A percentile compares a stretch with the other conserved stretches of the same genome.
phyloP scores from a whole-genome alignment of 2,888 invertebrate species.

The Allacma fusca region DNA sequence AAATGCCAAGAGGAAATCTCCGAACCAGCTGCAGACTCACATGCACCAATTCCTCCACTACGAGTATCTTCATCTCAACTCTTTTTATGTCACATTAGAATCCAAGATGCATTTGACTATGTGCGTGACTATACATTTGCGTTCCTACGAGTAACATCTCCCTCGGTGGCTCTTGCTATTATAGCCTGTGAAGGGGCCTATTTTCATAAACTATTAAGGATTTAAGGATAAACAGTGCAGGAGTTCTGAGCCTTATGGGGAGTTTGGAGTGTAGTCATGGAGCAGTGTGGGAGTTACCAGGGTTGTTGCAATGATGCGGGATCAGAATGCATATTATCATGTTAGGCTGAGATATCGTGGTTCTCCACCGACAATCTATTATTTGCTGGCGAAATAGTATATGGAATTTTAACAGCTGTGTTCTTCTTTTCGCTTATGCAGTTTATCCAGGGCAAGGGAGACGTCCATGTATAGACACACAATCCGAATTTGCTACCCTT shows the following conservation, averaged over 20 bases:
- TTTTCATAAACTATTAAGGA: slow-evolving; percentile 16
- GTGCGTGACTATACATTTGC: too few species aligned
- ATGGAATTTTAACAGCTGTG: not conserved
- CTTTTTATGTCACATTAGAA: too few species aligned
- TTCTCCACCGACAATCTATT: not conserved
- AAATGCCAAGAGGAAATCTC: not conserved
- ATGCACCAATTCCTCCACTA: not conserved
- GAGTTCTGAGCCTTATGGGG: not conserved
- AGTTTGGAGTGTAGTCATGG: too few species aligned
- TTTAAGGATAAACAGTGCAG: not conserved
- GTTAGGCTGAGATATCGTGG: too few species aligned
- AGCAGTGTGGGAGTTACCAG: too few species aligned
- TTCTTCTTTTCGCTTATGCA: not conserved
- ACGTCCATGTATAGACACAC: too few species aligned
- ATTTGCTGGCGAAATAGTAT: not conserved
- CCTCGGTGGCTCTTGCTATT: not conserved
- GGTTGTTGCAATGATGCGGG: too few species aligned
- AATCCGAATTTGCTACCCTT: too few species aligned
- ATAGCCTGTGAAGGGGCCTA: not conserved
- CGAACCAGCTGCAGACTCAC: not conserved
- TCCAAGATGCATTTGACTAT: too few species aligned
- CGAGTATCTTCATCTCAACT: too few species aligned
- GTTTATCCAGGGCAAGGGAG: not conserved
- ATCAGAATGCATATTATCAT: too few species aligned
- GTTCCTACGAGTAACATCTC: too few species aligned